A percentile compares a stretch with the other conserved stretches of the same genome.
Conservation (phyloP, 2,888 invertebrate species). For the Acleris literana region DNA sequence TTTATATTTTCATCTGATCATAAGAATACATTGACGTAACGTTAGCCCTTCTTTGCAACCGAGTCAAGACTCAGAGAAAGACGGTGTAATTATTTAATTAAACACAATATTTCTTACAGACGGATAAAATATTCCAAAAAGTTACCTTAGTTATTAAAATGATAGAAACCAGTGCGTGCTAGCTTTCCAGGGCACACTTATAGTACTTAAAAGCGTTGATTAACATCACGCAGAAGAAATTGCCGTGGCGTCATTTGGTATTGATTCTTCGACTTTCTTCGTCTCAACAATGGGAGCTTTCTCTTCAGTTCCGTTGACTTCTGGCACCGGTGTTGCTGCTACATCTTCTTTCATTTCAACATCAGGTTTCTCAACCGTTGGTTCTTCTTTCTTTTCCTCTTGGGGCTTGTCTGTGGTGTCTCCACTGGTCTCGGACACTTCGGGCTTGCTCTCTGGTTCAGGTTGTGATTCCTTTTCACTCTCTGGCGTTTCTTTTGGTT, state of each 20-base stretch:
- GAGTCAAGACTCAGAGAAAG: neutral
- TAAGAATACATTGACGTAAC: neutral
- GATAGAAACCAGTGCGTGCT: conserved; percentile 5
- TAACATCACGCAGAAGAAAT: conserved; percentile 67
- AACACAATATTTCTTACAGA: no score
- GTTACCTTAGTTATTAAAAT: neutral
- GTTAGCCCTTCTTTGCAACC: neutral
- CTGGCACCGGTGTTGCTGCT: conserved; percentile 44
- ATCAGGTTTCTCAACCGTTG: conserved; percentile 40
- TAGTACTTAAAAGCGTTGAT: conserved; percentile 1
- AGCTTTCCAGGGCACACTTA: neutral
- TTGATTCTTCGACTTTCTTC: conserved; percentile 52
- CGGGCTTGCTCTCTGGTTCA: conserved; percentile 54
- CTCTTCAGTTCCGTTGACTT: conserved; percentile 13
- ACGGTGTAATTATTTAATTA: no score
- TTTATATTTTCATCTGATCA: no score
- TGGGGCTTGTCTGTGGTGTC: conserved; percentile 31
- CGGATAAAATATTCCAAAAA: no score
- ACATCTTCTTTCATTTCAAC: conserved; percentile 46
- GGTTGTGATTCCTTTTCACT: conserved; percentile 1
- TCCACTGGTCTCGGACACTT: neutral
- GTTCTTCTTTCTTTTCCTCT: conserved; percentile 39
- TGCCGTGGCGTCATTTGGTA: conserved; percentile 48
- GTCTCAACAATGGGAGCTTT: conserved; percentile 40
- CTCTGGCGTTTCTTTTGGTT: conserved; percentile 43